Conservation (phyloP, 1,140 invertebrate genomes). For the Ips nitidus region DNA sequence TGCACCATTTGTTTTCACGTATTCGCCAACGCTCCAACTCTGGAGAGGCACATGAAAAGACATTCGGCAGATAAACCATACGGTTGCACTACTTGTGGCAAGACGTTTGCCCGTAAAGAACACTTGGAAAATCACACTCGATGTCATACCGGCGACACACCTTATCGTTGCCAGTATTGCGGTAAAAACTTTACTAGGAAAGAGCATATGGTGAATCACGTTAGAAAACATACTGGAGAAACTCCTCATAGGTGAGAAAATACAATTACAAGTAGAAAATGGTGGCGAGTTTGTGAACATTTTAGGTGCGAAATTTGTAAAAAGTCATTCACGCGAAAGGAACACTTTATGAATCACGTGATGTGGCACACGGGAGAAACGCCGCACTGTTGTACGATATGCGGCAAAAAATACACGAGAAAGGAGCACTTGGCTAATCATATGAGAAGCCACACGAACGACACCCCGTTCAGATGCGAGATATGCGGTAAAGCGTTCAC, state of each 20-base stretch:
- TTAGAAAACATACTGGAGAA: conserved; percentile 71
- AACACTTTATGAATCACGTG: conserved; percentile 66
- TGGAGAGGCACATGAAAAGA: conserved; percentile 75
- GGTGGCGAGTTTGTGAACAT: background rate
- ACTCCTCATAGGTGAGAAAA: conserved; percentile 62
- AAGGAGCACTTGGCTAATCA: conserved; percentile 77
- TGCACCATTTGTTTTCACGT: conserved; percentile 74
- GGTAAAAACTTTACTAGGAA: conserved; percentile 71
- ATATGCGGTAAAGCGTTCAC: conserved; percentile 87
- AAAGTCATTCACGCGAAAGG: conserved; percentile 67
- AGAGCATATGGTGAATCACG: conserved; percentile 67
- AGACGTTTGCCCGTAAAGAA: conserved; percentile 84
- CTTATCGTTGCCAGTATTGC: conserved; percentile 67
- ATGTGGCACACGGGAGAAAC: conserved; percentile 73
- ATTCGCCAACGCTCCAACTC: conserved; percentile 68
- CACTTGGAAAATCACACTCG: conserved; percentile 81
- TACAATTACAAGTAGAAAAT: background rate
- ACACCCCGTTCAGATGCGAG: conserved; percentile 63
- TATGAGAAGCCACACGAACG: conserved; percentile 69
- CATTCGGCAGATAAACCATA: conserved; percentile 81
- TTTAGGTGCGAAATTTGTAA: conserved; percentile 67
- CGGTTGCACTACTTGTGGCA: conserved; percentile 78
- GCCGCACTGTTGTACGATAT: conserved; percentile 72
- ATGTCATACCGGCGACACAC: conserved; percentile 83
- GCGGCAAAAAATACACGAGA: conserved; percentile 75